Conservation (phyloP, 2,113 vertebrate species). For the Cinclus mexicanus region DNA sequence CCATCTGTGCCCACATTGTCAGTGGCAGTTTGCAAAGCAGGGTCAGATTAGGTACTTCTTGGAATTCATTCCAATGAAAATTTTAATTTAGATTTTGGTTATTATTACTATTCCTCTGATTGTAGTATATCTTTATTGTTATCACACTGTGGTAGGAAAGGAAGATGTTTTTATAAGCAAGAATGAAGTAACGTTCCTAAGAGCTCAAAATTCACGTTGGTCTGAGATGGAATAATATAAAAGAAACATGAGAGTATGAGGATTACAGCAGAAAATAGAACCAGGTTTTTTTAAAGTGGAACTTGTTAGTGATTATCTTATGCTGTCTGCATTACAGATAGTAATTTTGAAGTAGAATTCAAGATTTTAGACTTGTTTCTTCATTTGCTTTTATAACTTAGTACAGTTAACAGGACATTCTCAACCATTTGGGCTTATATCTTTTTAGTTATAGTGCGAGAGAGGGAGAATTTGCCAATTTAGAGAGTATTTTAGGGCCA, state of each 20-base stretch:
- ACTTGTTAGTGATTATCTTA: neutral
- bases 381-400: neutral
- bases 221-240: slow-evolving; percentile 17
- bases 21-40: neutral
- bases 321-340: neutral
- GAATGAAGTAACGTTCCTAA: neutral
- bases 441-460: neutral
- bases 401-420: neutral
- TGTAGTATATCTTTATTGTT: neutral
- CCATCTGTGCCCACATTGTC: neutral
- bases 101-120: neutral
- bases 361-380: neutral
- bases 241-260: neutral
- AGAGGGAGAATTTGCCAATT: neutral
- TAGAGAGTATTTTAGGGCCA: neutral
- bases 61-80: neutral
- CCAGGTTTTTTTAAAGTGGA: neutral
- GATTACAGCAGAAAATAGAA: slow-evolving; percentile 8
- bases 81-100: neutral
- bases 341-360: neutral
- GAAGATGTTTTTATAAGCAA: neutral
- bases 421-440: neutral
- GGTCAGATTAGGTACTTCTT: neutral
- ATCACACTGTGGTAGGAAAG: neutral
- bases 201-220: neutral